Percentiles rank a stretch among this genome's conserved stretches.
These are phyloP conservation scores for Dufourea novaeangliae DNA, from an alignment of 1,140 invertebrate species.

Conservation along the genomic window DNA sequence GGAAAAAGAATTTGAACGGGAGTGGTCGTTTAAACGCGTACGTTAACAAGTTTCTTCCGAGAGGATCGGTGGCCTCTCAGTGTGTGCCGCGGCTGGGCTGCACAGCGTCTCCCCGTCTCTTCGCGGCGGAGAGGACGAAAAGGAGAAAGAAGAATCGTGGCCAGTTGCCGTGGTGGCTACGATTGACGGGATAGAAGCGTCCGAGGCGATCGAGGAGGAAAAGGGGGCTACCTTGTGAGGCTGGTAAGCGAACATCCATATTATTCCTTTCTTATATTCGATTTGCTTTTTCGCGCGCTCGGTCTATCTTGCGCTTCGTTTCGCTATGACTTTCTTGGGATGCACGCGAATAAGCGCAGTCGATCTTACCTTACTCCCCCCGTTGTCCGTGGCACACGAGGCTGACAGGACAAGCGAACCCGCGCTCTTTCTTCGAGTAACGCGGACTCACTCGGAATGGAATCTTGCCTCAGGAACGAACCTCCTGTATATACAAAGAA, in stretches of 20 bases:
- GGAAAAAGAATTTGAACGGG: slow-evolving; percentile 26
- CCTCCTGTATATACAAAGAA: slow-evolving; percentile 33
- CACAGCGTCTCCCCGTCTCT: slow-evolving; percentile 34
- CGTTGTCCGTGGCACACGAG: slow-evolving; percentile 59
- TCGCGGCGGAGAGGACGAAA: not conserved
- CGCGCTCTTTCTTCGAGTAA: slow-evolving; percentile 51
- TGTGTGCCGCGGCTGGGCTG: slow-evolving; percentile 31
- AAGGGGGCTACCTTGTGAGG: slow-evolving; percentile 51
- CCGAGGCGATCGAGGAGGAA: not conserved
- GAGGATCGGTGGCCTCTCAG: not conserved
- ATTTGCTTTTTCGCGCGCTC: slow-evolving; percentile 2
- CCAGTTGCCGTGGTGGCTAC: not conserved
- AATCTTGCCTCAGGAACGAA: slow-evolving; percentile 55
- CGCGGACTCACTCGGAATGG: slow-evolving; percentile 61
- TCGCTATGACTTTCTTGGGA: slow-evolving; percentile 37
- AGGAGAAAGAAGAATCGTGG: slow-evolving; percentile 13
- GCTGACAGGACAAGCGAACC: slow-evolving; percentile 8
- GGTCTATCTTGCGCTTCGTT: not conserved
- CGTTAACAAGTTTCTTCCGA: slow-evolving; percentile 17
- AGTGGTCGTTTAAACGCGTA: slow-evolving; percentile 25
- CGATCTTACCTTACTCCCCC: slow-evolving; percentile 48
- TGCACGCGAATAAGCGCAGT: slow-evolving; percentile 39
- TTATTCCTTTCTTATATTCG: slow-evolving; percentile 10
- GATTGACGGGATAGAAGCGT: slow-evolving; percentile 47
- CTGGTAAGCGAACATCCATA: slow-evolving; percentile 52